Conservation (phyloP, 2,797 vertebrate genomes). For the Neosilurus hyrtlii region DNA sequence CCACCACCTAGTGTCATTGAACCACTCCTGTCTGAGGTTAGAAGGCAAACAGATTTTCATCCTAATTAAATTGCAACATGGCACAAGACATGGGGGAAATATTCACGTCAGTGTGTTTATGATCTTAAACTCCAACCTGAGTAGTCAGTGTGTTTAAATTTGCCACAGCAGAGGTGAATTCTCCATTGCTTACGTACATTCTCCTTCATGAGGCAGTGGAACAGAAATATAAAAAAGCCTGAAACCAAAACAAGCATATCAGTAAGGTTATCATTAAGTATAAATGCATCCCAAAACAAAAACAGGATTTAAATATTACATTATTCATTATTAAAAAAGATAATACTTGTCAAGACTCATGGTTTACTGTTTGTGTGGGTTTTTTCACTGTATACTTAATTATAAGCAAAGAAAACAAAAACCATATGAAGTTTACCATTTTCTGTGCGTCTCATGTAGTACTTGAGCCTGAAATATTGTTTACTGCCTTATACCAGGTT, state of each 20-base stretch:
- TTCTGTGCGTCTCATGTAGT: background rate
- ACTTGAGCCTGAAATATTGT: background rate
- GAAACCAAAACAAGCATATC: constrained; percentile 18
- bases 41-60: background rate
- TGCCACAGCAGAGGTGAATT: constrained; percentile 75
- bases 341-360: background rate
- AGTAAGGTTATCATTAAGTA: background rate
- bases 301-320: background rate
- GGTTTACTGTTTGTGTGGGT: background rate
- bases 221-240: constrained; percentile 89
- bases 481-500: background rate
- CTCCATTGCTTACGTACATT: constrained; percentile 83
- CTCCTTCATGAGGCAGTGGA: constrained; percentile 89
- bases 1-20: constrained; percentile 55
- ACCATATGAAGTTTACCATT: background rate
- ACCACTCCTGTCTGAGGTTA: constrained; percentile 74
- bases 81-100: background rate
- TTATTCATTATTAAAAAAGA: background rate
- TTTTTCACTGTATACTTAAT: background rate
- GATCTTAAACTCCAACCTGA: constrained; percentile 70
- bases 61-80: background rate
- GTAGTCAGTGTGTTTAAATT: constrained; percentile 63
- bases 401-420: background rate
- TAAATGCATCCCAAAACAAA: background rate
- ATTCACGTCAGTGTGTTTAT: background rate